phyloP scores from a whole-genome alignment of 2,888 invertebrate species.

The Perizoma flavofasciatum region DNA sequence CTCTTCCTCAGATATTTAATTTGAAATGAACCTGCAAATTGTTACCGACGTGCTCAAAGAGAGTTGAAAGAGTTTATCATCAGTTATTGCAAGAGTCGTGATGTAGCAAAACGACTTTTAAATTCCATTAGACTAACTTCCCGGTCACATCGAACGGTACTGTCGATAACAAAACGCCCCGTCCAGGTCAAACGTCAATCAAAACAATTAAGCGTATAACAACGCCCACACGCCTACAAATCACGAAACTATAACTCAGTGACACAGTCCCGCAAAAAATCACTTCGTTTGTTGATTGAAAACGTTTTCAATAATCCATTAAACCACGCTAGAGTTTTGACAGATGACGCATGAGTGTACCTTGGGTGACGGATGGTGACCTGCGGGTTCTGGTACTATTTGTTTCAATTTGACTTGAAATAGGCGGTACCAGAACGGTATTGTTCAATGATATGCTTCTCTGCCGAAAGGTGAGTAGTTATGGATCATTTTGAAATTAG shows the following conservation, averaged over 20 bases:
- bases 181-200: constrained; percentile 49
- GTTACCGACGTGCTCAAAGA: constrained; percentile 3
- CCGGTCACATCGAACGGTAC: constrained; percentile 22
- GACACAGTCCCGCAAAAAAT: constrained; percentile 60
- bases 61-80: too few species aligned
- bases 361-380: constrained; percentile 57
- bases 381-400: constrained; percentile 24
- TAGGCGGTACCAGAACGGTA: constrained; percentile 1
- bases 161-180: constrained; percentile 28
- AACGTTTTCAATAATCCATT: constrained; percentile 73
- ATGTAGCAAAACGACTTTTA: constrained; percentile 22
- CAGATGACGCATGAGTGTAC: constrained; percentile 60
- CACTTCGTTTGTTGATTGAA: constrained; percentile 56
- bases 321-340: constrained; percentile 64
- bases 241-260: constrained; percentile 47
- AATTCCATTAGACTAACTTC: constrained; percentile 19
- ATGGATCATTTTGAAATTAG: too few species aligned
- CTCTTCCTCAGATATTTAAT: too few species aligned
- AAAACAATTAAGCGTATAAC: constrained; percentile 48
- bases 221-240: constrained; percentile 47
- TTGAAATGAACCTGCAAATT: too few species aligned
- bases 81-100: constrained; percentile 12
- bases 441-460: too few species aligned
- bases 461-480: too few species aligned
- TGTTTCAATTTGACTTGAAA: constrained; percentile 10